Evolutionary conservation across 2,113 vertebrate genomes (phyloP).

Genomic region (Nicator chloris): DNA sequence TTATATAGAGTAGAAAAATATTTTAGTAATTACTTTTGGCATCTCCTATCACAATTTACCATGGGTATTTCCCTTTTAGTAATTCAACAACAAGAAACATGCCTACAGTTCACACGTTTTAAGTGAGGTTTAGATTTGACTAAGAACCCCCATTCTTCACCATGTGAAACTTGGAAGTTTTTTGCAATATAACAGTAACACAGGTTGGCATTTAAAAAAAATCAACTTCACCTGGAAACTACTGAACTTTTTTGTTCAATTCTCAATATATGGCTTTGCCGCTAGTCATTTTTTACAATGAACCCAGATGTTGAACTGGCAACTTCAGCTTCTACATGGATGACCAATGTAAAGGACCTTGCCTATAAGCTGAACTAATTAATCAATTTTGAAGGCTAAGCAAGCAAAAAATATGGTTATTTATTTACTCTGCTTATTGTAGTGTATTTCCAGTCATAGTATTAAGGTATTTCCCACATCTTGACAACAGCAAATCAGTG

Average conservation of each 20-base stretch:
- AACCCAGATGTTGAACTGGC: not conserved
- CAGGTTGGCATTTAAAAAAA: not conserved
- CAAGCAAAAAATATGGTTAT: not conserved
- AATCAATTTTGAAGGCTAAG: constrained; percentile 1
- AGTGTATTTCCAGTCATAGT: not conserved
- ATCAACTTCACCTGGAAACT: not conserved
- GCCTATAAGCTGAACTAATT: not conserved
- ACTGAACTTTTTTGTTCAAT: not conserved
- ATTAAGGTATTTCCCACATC: not conserved
- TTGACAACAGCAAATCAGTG: not conserved
- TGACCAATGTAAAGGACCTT: not conserved
- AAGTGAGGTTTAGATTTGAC: not conserved
- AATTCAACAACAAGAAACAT: not conserved
- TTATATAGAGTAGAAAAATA: not conserved
- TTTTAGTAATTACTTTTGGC: not conserved
- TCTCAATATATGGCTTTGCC: not conserved
- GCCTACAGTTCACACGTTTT: not conserved
- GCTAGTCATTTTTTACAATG: not conserved
- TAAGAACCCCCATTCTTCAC: not conserved
- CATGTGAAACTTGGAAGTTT: rapidly evolving
- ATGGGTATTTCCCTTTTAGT: not conserved
- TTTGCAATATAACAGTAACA: not conserved
- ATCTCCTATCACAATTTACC: not conserved
- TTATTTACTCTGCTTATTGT: not conserved
- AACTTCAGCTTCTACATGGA: not conserved